Conservation (phyloP, 2,888 invertebrate species). For the Malacosoma neustria region DNA sequence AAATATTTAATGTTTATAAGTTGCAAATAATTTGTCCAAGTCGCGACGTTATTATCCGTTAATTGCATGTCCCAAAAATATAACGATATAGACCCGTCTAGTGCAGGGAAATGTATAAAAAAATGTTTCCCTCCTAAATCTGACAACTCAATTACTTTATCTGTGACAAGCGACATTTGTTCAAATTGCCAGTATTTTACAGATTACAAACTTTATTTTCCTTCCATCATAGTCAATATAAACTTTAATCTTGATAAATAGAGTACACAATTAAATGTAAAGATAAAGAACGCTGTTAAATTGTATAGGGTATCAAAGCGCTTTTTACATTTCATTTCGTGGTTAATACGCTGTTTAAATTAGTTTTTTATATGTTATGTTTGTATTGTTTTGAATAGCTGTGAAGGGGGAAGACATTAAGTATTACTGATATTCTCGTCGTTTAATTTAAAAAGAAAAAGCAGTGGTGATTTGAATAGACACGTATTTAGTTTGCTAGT, state of each 20-base stretch:
- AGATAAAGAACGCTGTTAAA: slow-evolving; percentile 4
- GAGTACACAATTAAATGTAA: neutral
- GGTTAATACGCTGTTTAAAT: slow-evolving; percentile 69
- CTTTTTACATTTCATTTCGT: slow-evolving; percentile 61
- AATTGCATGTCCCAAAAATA: too few species aligned
- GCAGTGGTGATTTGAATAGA: too few species aligned
- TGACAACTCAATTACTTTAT: slow-evolving; percentile 61
- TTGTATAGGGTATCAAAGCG: slow-evolving; percentile 26
- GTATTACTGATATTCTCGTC: slow-evolving; percentile 14
- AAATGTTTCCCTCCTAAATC: slow-evolving; percentile 57
- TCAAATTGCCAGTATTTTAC: slow-evolving; percentile 56
- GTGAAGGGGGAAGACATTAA: slow-evolving; percentile 63
- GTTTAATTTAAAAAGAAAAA: neutral
- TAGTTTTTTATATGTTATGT: slow-evolving; percentile 65
- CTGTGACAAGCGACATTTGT: slow-evolving; percentile 62
- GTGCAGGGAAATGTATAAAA: too few species aligned
- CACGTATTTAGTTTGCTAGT: too few species aligned
- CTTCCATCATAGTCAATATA: slow-evolving; percentile 1
- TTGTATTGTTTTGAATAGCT: slow-evolving; percentile 45
- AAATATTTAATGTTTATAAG: too few species aligned
- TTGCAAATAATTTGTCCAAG: too few species aligned
- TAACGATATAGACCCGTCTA: too few species aligned
- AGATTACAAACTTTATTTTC: slow-evolving; percentile 14
- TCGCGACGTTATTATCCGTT: too few species aligned
- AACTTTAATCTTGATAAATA: neutral